phyloP scores from a whole-genome alignment of 1,140 invertebrate genomes.

The Brachionus plicatilis region DNA sequence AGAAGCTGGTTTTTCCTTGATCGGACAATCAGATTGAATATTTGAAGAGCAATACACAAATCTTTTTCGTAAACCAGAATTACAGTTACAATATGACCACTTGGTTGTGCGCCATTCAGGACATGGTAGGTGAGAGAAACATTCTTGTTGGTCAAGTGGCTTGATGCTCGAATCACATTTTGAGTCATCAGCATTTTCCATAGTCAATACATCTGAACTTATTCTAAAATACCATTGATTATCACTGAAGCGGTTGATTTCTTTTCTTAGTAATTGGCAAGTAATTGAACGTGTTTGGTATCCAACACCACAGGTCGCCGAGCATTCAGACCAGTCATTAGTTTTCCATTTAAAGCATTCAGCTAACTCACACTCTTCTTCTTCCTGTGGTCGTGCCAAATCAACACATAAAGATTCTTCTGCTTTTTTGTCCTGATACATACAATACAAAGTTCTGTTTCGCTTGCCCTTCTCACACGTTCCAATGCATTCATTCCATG shows the following conservation, averaged over 20 bases:
- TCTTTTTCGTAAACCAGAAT: background rate
- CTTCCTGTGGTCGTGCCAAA: background rate
- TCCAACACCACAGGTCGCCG: background rate
- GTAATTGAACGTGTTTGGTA: background rate
- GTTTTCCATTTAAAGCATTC: constrained; percentile 33
- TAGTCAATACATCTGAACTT: background rate
- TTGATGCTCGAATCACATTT: background rate
- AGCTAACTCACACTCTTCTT: constrained; percentile 7
- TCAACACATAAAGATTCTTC: background rate
- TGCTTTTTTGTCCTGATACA: background rate
- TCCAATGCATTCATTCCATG: background rate
- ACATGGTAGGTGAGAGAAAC: background rate
- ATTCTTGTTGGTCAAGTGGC: background rate
- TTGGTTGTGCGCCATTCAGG: background rate
- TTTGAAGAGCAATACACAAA: background rate
- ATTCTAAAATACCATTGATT: background rate
- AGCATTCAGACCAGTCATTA: constrained; percentile 22
- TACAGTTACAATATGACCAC: constrained; percentile 31
- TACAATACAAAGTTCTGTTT: constrained; percentile 3
- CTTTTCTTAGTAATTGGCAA: constrained; percentile 1
- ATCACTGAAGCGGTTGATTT: background rate
- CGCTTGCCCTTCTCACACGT: background rate
- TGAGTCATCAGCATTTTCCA: background rate
- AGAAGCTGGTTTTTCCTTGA: background rate
- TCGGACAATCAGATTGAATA: background rate